phyloP scores from a whole-genome alignment of 2,113 vertebrate genomes.

The Rhegmatorhina hoffmannsi region DNA sequence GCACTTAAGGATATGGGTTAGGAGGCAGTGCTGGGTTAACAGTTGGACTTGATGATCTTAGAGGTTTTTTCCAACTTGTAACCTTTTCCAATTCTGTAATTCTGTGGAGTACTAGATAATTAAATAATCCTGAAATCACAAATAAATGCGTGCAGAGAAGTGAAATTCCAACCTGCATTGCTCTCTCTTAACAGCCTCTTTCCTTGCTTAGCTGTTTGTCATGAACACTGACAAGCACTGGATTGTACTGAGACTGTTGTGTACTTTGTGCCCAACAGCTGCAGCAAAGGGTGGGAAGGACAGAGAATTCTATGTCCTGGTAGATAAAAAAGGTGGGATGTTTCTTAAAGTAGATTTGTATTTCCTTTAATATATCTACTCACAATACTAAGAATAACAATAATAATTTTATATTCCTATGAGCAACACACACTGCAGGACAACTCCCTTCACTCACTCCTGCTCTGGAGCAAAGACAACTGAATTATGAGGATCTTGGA shows the following conservation, averaged over 20 bases:
- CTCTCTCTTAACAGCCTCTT: background rate
- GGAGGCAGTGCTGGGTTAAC: accelerated
- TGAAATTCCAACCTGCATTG: background rate
- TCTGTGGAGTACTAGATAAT: background rate
- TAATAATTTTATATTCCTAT: background rate
- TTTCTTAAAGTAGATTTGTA: background rate
- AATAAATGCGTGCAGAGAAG: background rate
- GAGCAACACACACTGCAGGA: background rate
- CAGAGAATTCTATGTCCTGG: background rate
- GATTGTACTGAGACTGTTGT: background rate
- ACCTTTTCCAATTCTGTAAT: background rate
- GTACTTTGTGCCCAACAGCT: background rate
- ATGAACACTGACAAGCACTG: background rate
- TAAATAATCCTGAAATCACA: background rate
- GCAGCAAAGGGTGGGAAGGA: background rate
- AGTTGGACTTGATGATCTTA: background rate
- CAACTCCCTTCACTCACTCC: background rate
- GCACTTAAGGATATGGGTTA: background rate
- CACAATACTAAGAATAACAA: background rate
- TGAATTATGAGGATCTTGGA: background rate
- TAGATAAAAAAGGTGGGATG: background rate
- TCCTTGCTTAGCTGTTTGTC: background rate
- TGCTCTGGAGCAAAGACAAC: background rate
- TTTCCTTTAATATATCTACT: background rate
- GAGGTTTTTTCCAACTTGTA: background rate